phyloP scores from a whole-genome alignment of 2,113 vertebrate genomes.

The Eurypyga helias region DNA sequence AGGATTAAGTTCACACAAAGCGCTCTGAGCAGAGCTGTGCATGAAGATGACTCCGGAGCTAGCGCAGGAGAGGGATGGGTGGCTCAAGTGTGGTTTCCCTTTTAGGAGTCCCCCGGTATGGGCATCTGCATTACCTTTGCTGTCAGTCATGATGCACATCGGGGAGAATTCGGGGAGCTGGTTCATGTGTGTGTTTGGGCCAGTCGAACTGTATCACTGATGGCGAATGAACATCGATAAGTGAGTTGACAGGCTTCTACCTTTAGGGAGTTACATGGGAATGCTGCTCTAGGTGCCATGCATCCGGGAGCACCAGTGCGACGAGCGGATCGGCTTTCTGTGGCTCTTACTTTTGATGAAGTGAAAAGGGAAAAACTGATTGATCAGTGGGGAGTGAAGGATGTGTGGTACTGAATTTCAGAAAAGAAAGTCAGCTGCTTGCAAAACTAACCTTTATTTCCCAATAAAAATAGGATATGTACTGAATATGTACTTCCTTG shows the following conservation, averaged over 20 bases:
- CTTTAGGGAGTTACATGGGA: background rate
- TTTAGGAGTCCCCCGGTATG: background rate
- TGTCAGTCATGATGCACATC: background rate
- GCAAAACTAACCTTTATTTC: background rate
- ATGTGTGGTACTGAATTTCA: background rate
- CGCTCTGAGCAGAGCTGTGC: background rate
- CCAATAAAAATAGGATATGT: background rate
- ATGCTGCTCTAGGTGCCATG: background rate
- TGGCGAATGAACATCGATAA: background rate
- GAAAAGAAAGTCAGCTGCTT: background rate
- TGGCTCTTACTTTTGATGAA: background rate
- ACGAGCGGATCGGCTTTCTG: background rate
- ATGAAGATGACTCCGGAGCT: background rate
- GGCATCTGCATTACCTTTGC: background rate
- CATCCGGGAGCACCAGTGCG: background rate
- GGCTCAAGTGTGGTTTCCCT: background rate
- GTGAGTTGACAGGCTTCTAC: background rate
- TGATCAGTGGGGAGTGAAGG: background rate
- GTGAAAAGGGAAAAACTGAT: fast-evolving
- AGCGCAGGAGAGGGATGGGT: background rate
- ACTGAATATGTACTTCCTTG: too few species aligned
- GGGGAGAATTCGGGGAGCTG: background rate
- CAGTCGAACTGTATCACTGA: background rate
- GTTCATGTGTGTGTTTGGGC: background rate
- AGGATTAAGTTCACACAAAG: background rate